Evolutionary conservation across 2,113 vertebrate genomes (phyloP), one percentile per base, ranked within the genome.

Genomic region (Thamnaconus septentrionalis): DNA sequence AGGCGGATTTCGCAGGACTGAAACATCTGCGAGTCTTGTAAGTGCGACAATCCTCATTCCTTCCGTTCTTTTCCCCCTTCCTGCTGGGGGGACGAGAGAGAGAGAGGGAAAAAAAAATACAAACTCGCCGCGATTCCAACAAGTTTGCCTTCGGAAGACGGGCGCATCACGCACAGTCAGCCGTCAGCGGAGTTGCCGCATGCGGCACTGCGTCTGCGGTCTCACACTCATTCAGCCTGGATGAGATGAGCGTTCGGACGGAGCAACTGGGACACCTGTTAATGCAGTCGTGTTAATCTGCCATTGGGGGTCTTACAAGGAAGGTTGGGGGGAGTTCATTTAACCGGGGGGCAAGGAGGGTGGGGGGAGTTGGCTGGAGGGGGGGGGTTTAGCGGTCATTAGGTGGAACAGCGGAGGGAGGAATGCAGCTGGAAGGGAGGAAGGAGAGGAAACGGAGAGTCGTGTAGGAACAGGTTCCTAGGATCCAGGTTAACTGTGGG

Each of bases 1-100:
- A 98, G 89, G 93, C 94, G 0, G 97, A 98, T 85, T 98, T 99
- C 86, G 92, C 95, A 75, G 96, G 97, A 79, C 91, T 99, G 61
- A 92, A 93, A 76, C 93, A 99, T 71, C 93, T 99, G 73, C 91
- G 97, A 88, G 95, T 99, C 79, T 90, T 99, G 97, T 99, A 93
- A 98, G 97, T 98, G 79, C n/a, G 0, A 53, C 44, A 5, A 48
- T 50, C 39, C 46, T 6, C 42, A 10, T 54, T 18, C 3, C 60
- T 61, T 51, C 40, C 44, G 65, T 41, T 51, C 11, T 18, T 12
- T 8, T 3, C 56, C 59, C 10, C 43, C 59, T n/a, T 60, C 43
- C 12, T 8, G n/a, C 48, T 31, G 18, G 18, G 18, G 18, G 18
- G 18, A 31, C 1, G 18, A 31, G 18, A 31, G 18, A 31, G 18